These are phyloP conservation scores for Stegana nigrithorax DNA, from an alignment of 2,888 invertebrate species.

Conservation along the genomic window DNA sequence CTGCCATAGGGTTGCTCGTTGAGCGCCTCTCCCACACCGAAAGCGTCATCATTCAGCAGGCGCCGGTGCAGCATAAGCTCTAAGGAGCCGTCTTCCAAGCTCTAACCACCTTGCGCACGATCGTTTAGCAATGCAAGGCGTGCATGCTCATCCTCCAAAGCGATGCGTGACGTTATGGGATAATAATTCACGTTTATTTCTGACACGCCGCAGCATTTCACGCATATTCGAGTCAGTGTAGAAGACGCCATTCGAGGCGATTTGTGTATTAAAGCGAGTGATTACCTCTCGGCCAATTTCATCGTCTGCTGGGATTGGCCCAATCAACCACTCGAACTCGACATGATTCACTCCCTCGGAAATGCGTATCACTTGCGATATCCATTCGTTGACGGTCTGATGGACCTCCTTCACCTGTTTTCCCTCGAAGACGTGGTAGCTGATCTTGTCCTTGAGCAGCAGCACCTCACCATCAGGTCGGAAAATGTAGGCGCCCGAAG, in stretches of 20 bases:
- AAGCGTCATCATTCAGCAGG: constrained; percentile 86
- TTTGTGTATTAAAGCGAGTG: constrained; percentile 76
- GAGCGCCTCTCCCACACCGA: constrained; percentile 91
- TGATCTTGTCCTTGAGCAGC: constrained; percentile 41
- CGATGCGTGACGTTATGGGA: constrained; percentile 87
- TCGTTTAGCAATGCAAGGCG: constrained; percentile 74
- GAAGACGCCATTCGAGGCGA: constrained; percentile 77
- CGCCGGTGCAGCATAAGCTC: constrained; percentile 90
- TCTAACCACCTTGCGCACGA: constrained; percentile 84
- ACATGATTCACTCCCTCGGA: constrained; percentile 73
- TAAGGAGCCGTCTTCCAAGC: constrained; percentile 79
- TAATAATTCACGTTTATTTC: constrained; percentile 88
- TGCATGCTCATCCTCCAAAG: constrained; percentile 72
- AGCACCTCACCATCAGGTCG: constrained; percentile 72
- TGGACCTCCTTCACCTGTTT: constrained; percentile 77
- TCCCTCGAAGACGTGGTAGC: constrained; percentile 69
- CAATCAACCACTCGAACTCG: constrained; percentile 83
- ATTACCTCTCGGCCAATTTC: constrained; percentile 85
- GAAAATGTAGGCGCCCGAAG: constrained; percentile 95
- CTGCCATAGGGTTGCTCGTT: constrained; percentile 81
- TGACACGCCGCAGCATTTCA: constrained; percentile 78
- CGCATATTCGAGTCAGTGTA: constrained; percentile 96
- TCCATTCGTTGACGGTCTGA: constrained; percentile 75
- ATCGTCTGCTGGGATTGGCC: constrained; percentile 78
- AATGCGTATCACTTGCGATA: constrained; percentile 78